Evolutionary conservation across 2,888 invertebrate genomes (phyloP), one percentile per base, ranked within the genome.

Genomic region (Anthrax anthrax): DNA sequence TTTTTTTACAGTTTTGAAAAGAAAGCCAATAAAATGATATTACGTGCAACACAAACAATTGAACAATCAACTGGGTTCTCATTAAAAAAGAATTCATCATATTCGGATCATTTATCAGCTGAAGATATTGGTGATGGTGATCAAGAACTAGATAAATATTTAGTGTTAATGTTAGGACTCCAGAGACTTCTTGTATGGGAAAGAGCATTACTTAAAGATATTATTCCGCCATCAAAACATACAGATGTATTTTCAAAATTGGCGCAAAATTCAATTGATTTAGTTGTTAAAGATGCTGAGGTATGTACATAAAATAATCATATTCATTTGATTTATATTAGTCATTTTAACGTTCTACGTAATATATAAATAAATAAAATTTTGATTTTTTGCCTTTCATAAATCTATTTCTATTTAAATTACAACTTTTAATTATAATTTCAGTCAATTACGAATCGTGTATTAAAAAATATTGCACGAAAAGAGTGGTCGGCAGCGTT

Each of bases 161-260:
- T 92, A 50, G 77, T 86, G 39, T 76, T 87, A 57, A 80, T 92
- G 5, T 81, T 87, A 32, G 88, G 85, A 1, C 71, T 92, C 49
- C 82, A 86, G 51, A 80, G 86, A 47, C 71, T 95, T 17, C 86
- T 94, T 74, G 84, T 91, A 56, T 83, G 84, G 64, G 95, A 96
- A 67, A 80, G 86, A 52, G 75, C 81, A 42, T 67, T 86, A 32
- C 83, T 94, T 74, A 77, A 81, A 43, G 87, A 85, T 32, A 83
- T 95, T 10, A 81, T 95, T 59, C 87, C 90, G 10, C 69, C 79
- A 51, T 79, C 83, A 38, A 80, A 86, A 55, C 83, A 89, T 61
- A 81, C 85, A 29, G 78, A 83, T 54, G 84, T 92, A 9, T 85
- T 94, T 60, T 84, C 87, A 54, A 78, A 80, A 38, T 79, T 94